Evolutionary conservation across 2,888 invertebrate species (phyloP).

Genomic region (Phengaris arion): DNA sequence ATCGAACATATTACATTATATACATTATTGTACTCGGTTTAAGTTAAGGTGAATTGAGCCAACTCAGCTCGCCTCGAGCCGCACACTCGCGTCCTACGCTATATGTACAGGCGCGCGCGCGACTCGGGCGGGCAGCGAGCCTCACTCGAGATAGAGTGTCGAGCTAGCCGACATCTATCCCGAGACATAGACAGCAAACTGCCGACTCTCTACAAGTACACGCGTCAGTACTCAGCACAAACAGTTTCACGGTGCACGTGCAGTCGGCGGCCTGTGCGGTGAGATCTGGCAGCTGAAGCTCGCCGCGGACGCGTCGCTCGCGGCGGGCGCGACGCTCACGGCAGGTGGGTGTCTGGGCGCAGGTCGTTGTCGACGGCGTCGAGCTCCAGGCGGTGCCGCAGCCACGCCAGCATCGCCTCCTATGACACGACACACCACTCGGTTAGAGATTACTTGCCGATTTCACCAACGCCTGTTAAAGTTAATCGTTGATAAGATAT

Average conservation of each 20-base stretch:
- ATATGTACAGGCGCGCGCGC: slow-evolving; percentile 10
- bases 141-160: not conserved
- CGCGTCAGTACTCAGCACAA: not conserved
- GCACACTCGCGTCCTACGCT: not conserved
- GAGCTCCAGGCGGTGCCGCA: slow-evolving; percentile 63
- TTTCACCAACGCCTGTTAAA: no score
- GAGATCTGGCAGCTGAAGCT: no score
- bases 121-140: not conserved
- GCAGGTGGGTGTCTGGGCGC: slow-evolving; percentile 34
- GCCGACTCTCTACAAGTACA: not conserved
- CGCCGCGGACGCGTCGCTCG: not conserved
- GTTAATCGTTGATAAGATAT: no score
- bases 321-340: slow-evolving; percentile 8
- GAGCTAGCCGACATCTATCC: not conserved
- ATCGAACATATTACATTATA: no score
- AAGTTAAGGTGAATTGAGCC: not conserved
- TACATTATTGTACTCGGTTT: not conserved
- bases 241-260: not conserved
- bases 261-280: no score
- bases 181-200: not conserved
- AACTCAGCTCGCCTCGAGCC: not conserved
- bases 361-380: slow-evolving; percentile 54
- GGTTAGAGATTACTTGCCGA: not conserved
- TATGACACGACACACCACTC: slow-evolving; percentile 37
- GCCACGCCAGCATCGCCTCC: slow-evolving; percentile 67